phyloP scores from a whole-genome alignment of 2,888 invertebrate species.

The Dromius quadrimaculatus region DNA sequence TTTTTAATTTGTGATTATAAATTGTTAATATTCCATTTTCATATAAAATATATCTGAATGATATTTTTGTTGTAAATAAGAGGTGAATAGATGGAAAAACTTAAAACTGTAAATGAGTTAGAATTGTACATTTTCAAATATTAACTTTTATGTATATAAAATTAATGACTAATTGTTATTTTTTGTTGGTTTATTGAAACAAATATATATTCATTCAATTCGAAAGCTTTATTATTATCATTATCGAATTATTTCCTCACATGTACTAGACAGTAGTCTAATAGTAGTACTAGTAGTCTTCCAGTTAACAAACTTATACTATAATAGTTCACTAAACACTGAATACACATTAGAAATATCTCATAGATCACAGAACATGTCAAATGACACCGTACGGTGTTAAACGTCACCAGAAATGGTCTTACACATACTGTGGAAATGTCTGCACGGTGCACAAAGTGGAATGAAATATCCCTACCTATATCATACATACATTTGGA shows the following conservation, averaged over 20 bases:
- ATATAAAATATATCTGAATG: too few species aligned
- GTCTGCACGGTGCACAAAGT: slow-evolving; percentile 48
- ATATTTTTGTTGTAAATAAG: too few species aligned
- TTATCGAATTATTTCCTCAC: slow-evolving; percentile 47
- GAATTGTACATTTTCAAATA: not conserved
- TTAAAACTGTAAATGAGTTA: not conserved
- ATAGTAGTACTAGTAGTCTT: slow-evolving; percentile 47
- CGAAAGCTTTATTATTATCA: slow-evolving; percentile 51
- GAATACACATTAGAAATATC: slow-evolving; percentile 52
- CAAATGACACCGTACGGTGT: slow-evolving; percentile 52
- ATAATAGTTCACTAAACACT: slow-evolving; percentile 47
- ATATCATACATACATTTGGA: slow-evolving; percentile 47
- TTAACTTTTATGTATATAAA: not conserved
- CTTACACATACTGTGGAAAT: slow-evolving; percentile 46
- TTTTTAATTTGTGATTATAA: too few species aligned
- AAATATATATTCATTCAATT: slow-evolving; percentile 33
- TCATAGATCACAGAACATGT: slow-evolving; percentile 52
- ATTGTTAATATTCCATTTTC: too few species aligned
- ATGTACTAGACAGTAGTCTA: slow-evolving; percentile 50
- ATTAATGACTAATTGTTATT: not conserved
- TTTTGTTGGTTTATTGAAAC: not conserved
- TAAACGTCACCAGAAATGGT: slow-evolving; percentile 21
- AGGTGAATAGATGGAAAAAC: too few species aligned
- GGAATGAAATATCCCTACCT: slow-evolving; percentile 45
- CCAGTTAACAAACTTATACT: slow-evolving; percentile 45